These are phyloP conservation scores for Oedothorax gibbosus DNA, from an alignment of 1,140 invertebrate species.

Conservation along the genomic window DNA sequence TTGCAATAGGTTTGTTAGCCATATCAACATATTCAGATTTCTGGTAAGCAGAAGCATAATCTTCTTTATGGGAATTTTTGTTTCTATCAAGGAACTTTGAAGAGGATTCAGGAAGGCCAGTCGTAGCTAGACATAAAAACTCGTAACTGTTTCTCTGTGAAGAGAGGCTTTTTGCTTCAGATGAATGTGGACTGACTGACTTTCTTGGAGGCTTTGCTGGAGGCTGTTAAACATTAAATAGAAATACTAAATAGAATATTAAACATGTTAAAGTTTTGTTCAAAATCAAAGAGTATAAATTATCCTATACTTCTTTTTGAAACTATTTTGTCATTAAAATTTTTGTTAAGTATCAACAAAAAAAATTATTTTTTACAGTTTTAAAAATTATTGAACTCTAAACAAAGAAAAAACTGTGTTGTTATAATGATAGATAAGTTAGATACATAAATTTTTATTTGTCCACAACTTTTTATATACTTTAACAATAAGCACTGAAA, in stretches of 20 bases:
- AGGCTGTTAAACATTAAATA: conserved; percentile 69
- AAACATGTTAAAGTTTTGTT: neutral
- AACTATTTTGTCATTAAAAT: neutral
- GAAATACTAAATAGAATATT: neutral
- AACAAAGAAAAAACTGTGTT: neutral
- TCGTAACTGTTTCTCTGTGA: conserved; percentile 52
- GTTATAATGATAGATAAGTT: neutral
- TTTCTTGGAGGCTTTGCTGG: conserved; percentile 75
- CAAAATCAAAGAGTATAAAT: neutral
- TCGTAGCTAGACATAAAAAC: conserved; percentile 49
- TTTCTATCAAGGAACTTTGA: conserved; percentile 42
- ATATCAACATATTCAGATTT: conserved; percentile 56
- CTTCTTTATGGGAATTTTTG: conserved; percentile 17
- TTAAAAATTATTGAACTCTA: neutral
- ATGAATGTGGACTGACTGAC: conserved; percentile 53
- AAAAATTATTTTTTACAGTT: no score
- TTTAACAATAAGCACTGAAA: neutral
- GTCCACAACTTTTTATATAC: neutral
- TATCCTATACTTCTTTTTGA: neutral
- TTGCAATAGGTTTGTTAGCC: conserved; percentile 41
- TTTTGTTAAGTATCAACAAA: neutral
- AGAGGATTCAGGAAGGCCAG: conserved; percentile 28
- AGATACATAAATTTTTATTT: neutral
- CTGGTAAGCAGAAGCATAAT: conserved; percentile 21
- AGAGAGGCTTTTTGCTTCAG: conserved; percentile 30